phyloP scores from a whole-genome alignment of 2,113 vertebrate genomes.

The Camelus dromedarius region DNA sequence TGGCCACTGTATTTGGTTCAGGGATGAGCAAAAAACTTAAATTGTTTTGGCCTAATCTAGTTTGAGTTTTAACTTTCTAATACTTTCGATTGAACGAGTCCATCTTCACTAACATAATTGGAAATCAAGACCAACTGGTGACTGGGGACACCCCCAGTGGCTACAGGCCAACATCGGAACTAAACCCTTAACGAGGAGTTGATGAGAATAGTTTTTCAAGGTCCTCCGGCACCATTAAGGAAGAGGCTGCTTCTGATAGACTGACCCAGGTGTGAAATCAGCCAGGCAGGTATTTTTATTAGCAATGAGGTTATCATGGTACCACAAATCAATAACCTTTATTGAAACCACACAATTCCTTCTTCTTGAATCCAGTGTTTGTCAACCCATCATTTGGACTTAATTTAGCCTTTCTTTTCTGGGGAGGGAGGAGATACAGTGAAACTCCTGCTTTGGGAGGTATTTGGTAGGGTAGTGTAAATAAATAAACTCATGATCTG shows the following conservation, averaged over 20 bases:
- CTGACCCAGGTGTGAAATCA: conserved; percentile 31
- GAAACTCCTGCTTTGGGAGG: neutral
- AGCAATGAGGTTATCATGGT: neutral
- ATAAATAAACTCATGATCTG: conserved; percentile 23
- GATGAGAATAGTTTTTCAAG: conserved; percentile 51
- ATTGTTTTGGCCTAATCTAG: neutral
- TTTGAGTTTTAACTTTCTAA: conserved; percentile 61
- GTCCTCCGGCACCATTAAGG: neutral
- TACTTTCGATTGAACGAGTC: conserved; percentile 2
- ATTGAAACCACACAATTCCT: conserved; percentile 24
- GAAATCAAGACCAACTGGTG: conserved; percentile 8
- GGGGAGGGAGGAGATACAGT: neutral
- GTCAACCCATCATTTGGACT: conserved; percentile 29
- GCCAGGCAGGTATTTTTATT: conserved; percentile 50
- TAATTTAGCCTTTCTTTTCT: conserved; percentile 49
- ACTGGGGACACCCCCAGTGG: neutral
- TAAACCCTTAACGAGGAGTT: conserved; percentile 42
- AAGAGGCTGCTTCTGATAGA: neutral
- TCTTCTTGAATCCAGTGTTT: conserved; percentile 27
- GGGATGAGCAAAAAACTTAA: conserved; percentile 10
- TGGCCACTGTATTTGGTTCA: neutral
- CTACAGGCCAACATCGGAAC: neutral
- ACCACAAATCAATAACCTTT: conserved; percentile 53
- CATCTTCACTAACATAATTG: conserved; percentile 42
- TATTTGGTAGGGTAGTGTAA: neutral